Evolutionary conservation across 2,888 invertebrate genomes (phyloP).

Genomic region (Eristalis intricaria): DNA sequence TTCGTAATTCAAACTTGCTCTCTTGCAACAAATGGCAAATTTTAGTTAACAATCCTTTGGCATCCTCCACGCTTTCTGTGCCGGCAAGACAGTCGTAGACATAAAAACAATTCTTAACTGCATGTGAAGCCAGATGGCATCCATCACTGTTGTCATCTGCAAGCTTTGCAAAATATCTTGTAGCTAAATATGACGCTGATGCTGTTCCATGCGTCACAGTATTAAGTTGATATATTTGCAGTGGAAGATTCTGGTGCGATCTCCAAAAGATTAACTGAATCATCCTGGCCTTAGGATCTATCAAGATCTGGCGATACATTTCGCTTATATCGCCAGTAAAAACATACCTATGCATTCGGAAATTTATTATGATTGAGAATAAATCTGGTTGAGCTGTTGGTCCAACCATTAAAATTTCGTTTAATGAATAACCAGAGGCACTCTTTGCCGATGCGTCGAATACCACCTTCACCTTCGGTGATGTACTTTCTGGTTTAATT

Average conservation of each 20-base stretch:
- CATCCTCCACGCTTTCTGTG: conserved; percentile 6
- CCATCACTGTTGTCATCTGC: background rate
- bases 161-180: background rate
- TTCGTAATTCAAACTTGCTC: background rate
- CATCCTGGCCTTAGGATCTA: background rate
- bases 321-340: background rate
- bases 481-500: too few species aligned
- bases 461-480: background rate
- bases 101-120: background rate
- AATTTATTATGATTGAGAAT: background rate
- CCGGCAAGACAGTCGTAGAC: background rate
- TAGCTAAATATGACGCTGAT: conserved; percentile 1
- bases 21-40: background rate
- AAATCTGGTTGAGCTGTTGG: conserved; percentile 8
- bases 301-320: background rate
- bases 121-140: conserved; percentile 5
- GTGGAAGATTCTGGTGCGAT: background rate
- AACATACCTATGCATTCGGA: background rate
- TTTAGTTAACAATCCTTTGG: background rate
- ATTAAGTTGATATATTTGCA: background rate
- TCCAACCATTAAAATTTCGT: conserved; percentile 18
- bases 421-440: background rate
- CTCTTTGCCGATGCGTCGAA: conserved; percentile 5
- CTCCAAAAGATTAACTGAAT: background rate
- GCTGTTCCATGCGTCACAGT: background rate